A percentile compares a stretch with the other conserved stretches of the same genome.
Evolutionary conservation across 1,140 invertebrate genomes (phyloP).

Genomic region (Aphidius gifuensis): DNA sequence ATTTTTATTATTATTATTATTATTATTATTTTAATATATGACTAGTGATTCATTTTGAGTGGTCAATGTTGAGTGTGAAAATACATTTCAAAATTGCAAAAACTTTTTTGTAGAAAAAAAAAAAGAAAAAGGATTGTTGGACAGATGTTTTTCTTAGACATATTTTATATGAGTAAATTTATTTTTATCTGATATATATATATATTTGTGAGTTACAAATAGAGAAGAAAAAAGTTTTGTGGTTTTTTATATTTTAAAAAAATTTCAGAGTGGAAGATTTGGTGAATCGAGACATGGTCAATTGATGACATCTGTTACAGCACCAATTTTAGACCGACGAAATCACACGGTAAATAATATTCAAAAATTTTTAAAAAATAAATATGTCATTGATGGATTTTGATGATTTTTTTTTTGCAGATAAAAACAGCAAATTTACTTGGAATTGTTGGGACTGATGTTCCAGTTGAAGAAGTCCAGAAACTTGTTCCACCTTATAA

Average conservation of each 20-base stretch:
- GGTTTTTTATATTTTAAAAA: conserved; percentile 23
- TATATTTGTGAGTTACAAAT: too few relatives aligned
- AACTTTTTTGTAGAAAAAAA: too few relatives aligned
- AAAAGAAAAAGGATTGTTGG: too few relatives aligned
- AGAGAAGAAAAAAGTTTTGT: not conserved
- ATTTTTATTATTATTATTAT: too few relatives aligned
- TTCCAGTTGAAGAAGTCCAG: conserved; percentile 87
- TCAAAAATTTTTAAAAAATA: conserved; percentile 3
- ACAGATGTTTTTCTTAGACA: too few relatives aligned
- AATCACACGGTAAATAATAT: conserved; percentile 74
- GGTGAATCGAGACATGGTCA: conserved; percentile 70
- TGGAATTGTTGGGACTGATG: conserved; percentile 91
- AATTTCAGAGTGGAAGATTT: conserved; percentile 62
- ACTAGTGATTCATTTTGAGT: too few relatives aligned
- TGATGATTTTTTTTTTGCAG: conserved; percentile 51
- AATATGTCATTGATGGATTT: not conserved
- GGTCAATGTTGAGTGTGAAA: too few relatives aligned
- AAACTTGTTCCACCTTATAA: conserved; percentile 89
- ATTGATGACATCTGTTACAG: conserved; percentile 85
- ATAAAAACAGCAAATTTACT: conserved; percentile 81
- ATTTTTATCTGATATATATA: too few relatives aligned
- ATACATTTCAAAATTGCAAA: too few relatives aligned
- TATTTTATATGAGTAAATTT: too few relatives aligned
- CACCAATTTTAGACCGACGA: conserved; percentile 87
- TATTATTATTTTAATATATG: too few relatives aligned